A percentile compares a stretch with the other conserved stretches of the same genome.
phyloP scores from a whole-genome alignment of 2,888 invertebrate species.

The Drosophila paracracens region DNA sequence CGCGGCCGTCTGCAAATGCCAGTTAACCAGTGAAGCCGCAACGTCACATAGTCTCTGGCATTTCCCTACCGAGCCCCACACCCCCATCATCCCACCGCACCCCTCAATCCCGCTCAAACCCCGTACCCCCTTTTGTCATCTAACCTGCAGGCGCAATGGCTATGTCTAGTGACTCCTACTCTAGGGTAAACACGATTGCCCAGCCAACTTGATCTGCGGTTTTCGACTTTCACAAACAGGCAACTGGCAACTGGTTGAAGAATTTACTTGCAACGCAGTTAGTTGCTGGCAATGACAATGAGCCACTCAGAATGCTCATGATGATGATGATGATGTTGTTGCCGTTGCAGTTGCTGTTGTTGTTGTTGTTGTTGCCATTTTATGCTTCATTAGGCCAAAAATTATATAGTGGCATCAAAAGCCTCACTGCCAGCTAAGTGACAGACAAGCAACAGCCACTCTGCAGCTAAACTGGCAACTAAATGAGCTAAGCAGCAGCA shows the following conservation, averaged over 20 bases:
- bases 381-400: constrained; percentile 80
- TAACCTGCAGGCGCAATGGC: constrained; percentile 44
- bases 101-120: neutral
- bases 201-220: constrained; percentile 67
- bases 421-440: constrained; percentile 50
- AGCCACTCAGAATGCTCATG: constrained; percentile 55
- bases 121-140: constrained; percentile 1
- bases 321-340: constrained; percentile 28
- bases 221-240: constrained; percentile 72
- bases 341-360: constrained; percentile 2
- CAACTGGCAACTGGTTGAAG: constrained; percentile 51
- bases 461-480: constrained; percentile 45
- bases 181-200: constrained; percentile 70
- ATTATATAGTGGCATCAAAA: constrained; percentile 69
- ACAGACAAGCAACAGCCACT: constrained; percentile 53
- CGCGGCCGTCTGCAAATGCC: constrained; percentile 57
- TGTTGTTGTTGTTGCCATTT: constrained; percentile 56
- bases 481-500: constrained; percentile 47
- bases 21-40: constrained; percentile 69
- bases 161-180: constrained; percentile 66
- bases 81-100: neutral
- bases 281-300: constrained; percentile 56
- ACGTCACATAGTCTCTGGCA: constrained; percentile 25
- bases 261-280: constrained; percentile 57
- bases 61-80: neutral